Base-by-base conservation (phyloP, 2,888 invertebrate species). In the Drosophila prolongata region DNA sequence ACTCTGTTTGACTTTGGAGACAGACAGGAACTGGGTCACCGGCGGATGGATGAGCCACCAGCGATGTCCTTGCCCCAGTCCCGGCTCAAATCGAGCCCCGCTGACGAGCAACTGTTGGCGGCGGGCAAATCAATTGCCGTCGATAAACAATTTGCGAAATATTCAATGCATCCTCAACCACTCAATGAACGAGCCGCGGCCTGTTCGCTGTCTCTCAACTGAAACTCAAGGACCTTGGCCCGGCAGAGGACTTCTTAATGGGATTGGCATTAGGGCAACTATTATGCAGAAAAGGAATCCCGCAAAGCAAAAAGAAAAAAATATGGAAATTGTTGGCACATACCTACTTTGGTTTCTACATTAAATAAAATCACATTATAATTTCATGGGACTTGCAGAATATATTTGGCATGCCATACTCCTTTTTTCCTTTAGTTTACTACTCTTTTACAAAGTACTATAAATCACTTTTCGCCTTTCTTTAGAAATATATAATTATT, bases 51-150 rank as follows among this genome's bases (percentile, higher is more conserved):
- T 43, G 37, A 49, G 42, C 6, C 34, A 49, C 10, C 40, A 14
- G 59, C 27, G 27, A 14, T 27, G 44, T 44, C 46, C 55, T 59
- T 69, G 79, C 69, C 85, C 87, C 81, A 77, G 77, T 53, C 67
- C 40, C 34, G 37, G 8, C 61, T 30, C 49, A 47, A 30, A 43
- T 27, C 24, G 6, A 16, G 47, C 34, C 57, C 50, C 38, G 43
- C 42, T 73, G 79, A 84, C 68, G 73, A 71, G 87, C 77, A 65
- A 69, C 82, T 84, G 85, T 82, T 79, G 77, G 77, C 75, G 72
- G 74, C 40, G 58, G 30, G 61, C 65, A 66, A 78, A 71, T 73
- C 77, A 75, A 75, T 75, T 77, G 61, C 60, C 65, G 62, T 73
- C 70, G 69, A 70, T 70, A 75, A 84, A 43, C 68, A 78, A 78